Base-by-base conservation (phyloP, 2,113 vertebrate genomes). In the Periophthalmus modestus region DNA sequence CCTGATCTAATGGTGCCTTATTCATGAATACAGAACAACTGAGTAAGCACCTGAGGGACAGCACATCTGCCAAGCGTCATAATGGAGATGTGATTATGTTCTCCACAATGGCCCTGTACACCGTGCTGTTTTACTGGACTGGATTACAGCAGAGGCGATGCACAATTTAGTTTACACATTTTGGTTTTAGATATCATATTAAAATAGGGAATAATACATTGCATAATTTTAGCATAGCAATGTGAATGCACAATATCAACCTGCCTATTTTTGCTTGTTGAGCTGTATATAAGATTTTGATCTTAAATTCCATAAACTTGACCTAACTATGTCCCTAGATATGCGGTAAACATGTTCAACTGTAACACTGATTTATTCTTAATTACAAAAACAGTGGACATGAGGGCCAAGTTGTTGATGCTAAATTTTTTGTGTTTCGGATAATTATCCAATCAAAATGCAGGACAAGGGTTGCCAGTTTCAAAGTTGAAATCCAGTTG, bases 31-130 rank as follows among this genome's bases (percentile, higher is more conserved):
- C 81, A 83, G 74, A 88, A 75, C 82, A 80, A 72, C 70, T 65
- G 79, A 62, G 71, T 72, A 69, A 78, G 57, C 66, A 78, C 78
- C 75, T 81, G 71, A 71, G 81, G 80, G 67, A 75, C 67, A 36
- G 52, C 84, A 71, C 87, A 85, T 87, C 80, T 87, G 85, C 84
- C 69, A 74, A 87, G 79, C 75, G 48, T 21, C 71, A 75, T 84
- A 73, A 68, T 69, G 74, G 72, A 77, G 77, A 86, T 88, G 74
- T 74, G 86, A 89, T 84, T 86, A 80, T 23, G 74, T 82, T 78
- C 74, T 66, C 80, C 72, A 13, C 62, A 71, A 59, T 21, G 70
- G 69, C 21, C 28, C 70, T 43, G 28, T 79, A 85, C 81, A 78
- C 52, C 69, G 80, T 59, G 0, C 39, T 43, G 24, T 36, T 75